A percentile compares a stretch with the other conserved stretches of the same genome.
Conservation (phyloP, 2,888 invertebrate genomes). For the Blastobasis lacticolella region DNA sequence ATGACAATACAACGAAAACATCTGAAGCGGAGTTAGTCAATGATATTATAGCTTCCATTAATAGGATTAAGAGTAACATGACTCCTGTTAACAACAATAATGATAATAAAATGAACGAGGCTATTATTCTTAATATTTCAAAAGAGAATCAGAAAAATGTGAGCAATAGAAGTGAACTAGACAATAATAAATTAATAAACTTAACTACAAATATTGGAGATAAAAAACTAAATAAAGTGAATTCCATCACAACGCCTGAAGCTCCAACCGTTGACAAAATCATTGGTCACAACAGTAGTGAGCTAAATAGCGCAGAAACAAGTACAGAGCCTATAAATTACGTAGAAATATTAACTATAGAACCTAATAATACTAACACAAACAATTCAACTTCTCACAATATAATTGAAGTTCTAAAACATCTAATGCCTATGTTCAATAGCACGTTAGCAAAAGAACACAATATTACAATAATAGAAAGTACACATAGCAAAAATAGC, state of each 20-base stretch:
- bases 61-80: constrained; percentile 56
- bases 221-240: no score
- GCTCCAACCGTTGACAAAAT: no score
- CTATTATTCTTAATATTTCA: constrained; percentile 46
- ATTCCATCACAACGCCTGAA: no score
- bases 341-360: constrained; percentile 57
- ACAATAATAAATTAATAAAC: constrained; percentile 10
- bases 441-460: constrained; percentile 55
- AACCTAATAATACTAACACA: constrained; percentile 47
- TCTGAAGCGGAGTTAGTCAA: constrained; percentile 54
- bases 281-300: no score
- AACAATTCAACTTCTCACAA: constrained; percentile 44
- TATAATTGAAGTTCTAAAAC: constrained; percentile 59
- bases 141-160: constrained; percentile 12
- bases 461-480: constrained; percentile 61
- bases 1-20: constrained; percentile 32
- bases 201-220: constrained; percentile 8
- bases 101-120: constrained; percentile 46
- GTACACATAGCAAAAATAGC: constrained; percentile 51
- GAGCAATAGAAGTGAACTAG: constrained; percentile 17
- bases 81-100: constrained; percentile 27
- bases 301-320: constrained; percentile 4
- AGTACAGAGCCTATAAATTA: constrained; percentile 41
- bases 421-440: constrained; percentile 63
- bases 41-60: constrained; percentile 59